Percentiles rank a stretch among this genome's conserved stretches.
Evolutionary conservation across 92 coral and sea anemone genomes (phyloP).

Genomic region (Porites divaricata): DNA sequence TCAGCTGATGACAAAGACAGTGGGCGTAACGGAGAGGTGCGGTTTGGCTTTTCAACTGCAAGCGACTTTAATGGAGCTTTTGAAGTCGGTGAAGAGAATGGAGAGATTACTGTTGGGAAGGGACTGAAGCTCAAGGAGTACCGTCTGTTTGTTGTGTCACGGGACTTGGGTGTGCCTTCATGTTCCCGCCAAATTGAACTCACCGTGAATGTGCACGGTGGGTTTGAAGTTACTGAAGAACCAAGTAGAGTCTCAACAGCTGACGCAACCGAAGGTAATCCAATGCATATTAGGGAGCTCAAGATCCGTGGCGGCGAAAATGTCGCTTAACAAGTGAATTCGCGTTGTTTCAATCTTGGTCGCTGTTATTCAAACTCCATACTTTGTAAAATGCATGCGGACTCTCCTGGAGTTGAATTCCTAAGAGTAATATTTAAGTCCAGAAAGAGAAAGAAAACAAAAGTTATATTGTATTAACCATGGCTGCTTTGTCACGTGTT

Average conservation of each 20-base stretch:
- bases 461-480: not conserved
- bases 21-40: conserved; percentile 67
- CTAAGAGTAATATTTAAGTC: too few relatives aligned
- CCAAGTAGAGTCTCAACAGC: conserved; percentile 15
- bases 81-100: conserved; percentile 47
- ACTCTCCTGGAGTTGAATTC: too few relatives aligned
- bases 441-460: not conserved
- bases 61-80: conserved; percentile 28
- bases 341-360: too few relatives aligned
- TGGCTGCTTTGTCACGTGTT: conserved; percentile 1
- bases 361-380: not conserved
- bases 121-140: conserved; percentile 33
- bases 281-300: not conserved
- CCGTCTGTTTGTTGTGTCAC: conserved; percentile 54
- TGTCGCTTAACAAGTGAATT: not conserved
- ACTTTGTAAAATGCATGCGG: conserved; percentile 6
- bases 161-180: conserved; percentile 67
- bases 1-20: conserved; percentile 66
- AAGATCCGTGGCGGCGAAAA: not conserved
- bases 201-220: conserved; percentile 25
- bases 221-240: conserved; percentile 1
- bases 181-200: conserved; percentile 54
- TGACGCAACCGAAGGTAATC: conserved; percentile 28
- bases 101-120: conserved; percentile 24
- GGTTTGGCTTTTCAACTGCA: conserved; percentile 26